phyloP scores from a whole-genome alignment of 1,140 invertebrate genomes.

The Drosophila lini region DNA sequence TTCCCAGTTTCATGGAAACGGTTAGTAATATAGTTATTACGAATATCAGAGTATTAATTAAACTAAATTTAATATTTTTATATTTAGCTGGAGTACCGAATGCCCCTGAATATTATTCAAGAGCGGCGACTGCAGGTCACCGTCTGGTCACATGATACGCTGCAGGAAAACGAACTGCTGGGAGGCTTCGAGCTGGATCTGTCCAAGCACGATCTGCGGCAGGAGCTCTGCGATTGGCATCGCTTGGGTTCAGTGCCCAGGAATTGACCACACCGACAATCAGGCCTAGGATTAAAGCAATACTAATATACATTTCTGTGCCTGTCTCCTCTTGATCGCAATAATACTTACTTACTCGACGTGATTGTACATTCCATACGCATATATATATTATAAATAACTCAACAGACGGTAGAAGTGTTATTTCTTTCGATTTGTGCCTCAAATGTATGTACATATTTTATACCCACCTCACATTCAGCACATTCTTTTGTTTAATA shows the following conservation, averaged over 20 bases:
- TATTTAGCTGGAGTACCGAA: conserved; percentile 92
- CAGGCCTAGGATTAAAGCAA: conserved; percentile 47
- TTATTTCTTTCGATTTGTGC: conserved; percentile 41
- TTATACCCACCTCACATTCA: conserved; percentile 12
- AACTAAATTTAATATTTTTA: not conserved
- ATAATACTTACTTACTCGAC: conserved; percentile 76
- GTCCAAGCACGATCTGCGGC: conserved; percentile 88
- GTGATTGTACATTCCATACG: conserved; percentile 80
- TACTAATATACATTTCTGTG: conserved; percentile 60
- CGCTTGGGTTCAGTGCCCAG: conserved; percentile 87
- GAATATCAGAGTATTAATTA: too few relatives aligned
- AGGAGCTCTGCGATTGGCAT: conserved; percentile 93
- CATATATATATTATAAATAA: conserved; percentile 44
- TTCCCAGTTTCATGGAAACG: conserved; percentile 99
- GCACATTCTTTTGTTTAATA: conserved; percentile 15
- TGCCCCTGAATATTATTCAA: conserved; percentile 92
- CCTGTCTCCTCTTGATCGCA: conserved; percentile 73
- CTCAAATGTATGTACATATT: conserved; percentile 43
- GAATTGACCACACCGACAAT: conserved; percentile 66
- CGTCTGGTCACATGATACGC: conserved; percentile 96
- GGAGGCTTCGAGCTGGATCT: conserved; percentile 94
- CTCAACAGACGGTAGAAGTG: conserved; percentile 28
- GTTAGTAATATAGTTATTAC: conserved; percentile 85
- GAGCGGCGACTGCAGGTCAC: conserved; percentile 93
- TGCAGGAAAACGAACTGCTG: conserved; percentile 98